Base-by-base conservation (phyloP, 2,797 vertebrate species). In the Micropoecilia bifurca region DNA sequence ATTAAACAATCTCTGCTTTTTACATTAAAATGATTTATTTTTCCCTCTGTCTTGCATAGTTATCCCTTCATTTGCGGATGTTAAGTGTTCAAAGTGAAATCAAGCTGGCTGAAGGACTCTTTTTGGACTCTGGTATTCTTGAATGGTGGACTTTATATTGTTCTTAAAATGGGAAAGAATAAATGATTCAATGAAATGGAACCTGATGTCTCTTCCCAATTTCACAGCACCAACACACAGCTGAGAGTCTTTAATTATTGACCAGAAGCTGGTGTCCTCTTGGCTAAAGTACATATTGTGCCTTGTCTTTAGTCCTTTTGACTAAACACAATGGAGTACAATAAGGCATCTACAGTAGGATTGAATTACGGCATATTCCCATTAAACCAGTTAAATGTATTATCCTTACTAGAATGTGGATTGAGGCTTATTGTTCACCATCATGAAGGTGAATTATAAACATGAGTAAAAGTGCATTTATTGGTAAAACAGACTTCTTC, bases 221-320 rank as follows among this genome's bases (percentile, higher is more conserved):
- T 50, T 78, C 36, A 75, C 41, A 28, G 14, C 43, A 74, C 81
- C 80, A 89, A 87, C 45, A 71, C 53, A 59, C 79, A 22, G 20
- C 14, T 47, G 22, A 68, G 69, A 1, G 18, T n/a, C 0, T 76
- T 88, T 74, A 83, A 87, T 87, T 80, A 90, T 87, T 88, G n/a
- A 90, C 16, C 41, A 59, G 28, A 2, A 48, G 39, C 14, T 28
- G 53, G 9, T 59, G 41, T 41, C 57, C 82, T 59, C 25, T 72
- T 66, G 43, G 39, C 20, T 3, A 1, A 13, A 79, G 73, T 45
- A 79, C 69, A 63, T 73, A 25, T 45, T 50, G 39, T 2, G 69
- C 77, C 46, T 39, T 22, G 74, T 53, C 20, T 53, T 18, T 73
- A 8, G 4, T 57, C 50, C 20, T 25, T 25, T 53, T 53, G 50